Evolutionary conservation across 2,113 vertebrate genomes (phyloP).

Genomic region (Copsychus sechellarum): DNA sequence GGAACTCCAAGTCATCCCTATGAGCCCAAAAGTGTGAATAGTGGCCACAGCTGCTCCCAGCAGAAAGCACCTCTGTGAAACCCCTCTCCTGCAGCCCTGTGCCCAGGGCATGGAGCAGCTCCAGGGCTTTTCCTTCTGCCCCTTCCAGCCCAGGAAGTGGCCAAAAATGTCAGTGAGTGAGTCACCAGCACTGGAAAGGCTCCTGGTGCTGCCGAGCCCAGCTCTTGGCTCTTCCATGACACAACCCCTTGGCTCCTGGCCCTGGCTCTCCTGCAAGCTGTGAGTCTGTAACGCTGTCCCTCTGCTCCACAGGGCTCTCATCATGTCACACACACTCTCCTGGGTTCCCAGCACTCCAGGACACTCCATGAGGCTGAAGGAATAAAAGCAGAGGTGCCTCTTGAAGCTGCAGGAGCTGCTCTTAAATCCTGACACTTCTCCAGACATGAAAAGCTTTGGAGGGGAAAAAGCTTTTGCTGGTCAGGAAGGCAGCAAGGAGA

Average conservation of each 20-base stretch:
- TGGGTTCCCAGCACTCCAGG: neutral
- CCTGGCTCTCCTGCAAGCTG: neutral
- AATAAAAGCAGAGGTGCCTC: constrained; percentile 29
- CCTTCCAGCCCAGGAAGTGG: constrained; percentile 31
- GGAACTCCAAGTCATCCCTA: neutral
- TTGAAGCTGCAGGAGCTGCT: constrained; percentile 2
- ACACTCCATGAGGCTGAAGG: neutral
- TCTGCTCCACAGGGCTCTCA: neutral
- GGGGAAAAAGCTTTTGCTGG: neutral
- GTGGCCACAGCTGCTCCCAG: neutral
- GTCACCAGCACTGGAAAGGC: constrained; percentile 51
- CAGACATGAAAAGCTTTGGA: neutral
- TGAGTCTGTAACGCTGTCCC: neutral
- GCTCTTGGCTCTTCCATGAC: constrained; percentile 13
- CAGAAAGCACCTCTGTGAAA: too few relatives aligned
- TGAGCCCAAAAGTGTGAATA: fast-evolving
- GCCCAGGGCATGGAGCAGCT: neutral
- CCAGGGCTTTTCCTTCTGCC: neutral
- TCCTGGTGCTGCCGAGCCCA: neutral
- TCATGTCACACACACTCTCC: neutral
- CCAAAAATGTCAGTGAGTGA: constrained; percentile 29
- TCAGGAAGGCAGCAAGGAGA: neutral
- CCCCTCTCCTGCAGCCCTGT: neutral
- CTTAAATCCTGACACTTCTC: constrained; percentile 24
- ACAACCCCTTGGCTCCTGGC: neutral